Conservation (phyloP, 2,797 vertebrate species). For the Microctenopoma steveboyesi region DNA sequence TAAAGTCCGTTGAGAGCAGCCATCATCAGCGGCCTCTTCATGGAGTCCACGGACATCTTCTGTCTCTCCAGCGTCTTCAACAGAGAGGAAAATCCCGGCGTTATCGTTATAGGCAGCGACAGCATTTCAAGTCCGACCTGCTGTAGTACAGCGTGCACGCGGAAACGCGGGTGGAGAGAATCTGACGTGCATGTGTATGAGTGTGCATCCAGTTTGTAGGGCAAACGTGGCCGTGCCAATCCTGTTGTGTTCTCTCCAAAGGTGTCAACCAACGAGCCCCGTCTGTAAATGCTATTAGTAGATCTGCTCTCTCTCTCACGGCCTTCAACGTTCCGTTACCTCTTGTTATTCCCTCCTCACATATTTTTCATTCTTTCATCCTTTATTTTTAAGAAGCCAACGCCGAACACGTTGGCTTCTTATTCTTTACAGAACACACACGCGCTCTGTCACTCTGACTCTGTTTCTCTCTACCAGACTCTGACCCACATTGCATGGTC, state of each 20-base stretch:
- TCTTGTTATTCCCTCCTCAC: slow-evolving; percentile 15
- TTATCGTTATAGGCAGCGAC: slow-evolving; percentile 82
- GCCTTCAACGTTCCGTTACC: slow-evolving; percentile 17
- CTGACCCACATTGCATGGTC: slow-evolving; percentile 67
- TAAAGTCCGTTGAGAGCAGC: slow-evolving; percentile 94
- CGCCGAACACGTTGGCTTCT: slow-evolving; percentile 39
- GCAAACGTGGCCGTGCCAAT: slow-evolving; percentile 35
- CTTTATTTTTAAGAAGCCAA: slow-evolving; percentile 8
- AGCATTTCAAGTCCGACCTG: slow-evolving; percentile 69
- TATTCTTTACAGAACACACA: slow-evolving; percentile 29
- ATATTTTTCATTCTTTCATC: slow-evolving; percentile 31
- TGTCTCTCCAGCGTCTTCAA: slow-evolving; percentile 95
- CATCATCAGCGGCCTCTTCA: slow-evolving; percentile 98
- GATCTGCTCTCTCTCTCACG: slow-evolving; percentile 38
- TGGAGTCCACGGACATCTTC: slow-evolving; percentile 96
- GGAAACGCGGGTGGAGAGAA: slow-evolving; percentile 39
- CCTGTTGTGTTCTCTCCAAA: slow-evolving; percentile 35
- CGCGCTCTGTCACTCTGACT: slow-evolving; percentile 32
- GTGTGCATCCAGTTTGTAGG: slow-evolving; percentile 20
- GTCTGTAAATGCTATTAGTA: slow-evolving; percentile 48
- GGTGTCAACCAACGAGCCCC: slow-evolving; percentile 71
- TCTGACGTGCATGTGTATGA: background rate
- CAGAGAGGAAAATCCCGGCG: slow-evolving; percentile 77
- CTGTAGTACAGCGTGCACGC: background rate
- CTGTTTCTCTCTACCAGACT: slow-evolving; percentile 43